Evolutionary conservation across 2,113 vertebrate genomes (phyloP).

Genomic region (Regulus satrapa): DNA sequence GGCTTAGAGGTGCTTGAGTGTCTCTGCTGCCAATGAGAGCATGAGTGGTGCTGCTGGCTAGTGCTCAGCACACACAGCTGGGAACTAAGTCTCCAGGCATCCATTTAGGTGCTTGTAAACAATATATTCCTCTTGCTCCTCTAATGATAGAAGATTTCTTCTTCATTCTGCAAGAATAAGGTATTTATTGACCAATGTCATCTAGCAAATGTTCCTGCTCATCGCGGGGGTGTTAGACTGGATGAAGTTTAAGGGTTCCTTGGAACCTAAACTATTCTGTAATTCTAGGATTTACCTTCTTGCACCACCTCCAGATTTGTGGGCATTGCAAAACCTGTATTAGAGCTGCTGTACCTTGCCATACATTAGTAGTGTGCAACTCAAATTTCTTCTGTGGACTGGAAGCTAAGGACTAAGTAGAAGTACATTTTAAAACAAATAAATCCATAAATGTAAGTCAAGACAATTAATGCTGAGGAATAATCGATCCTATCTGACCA

Average conservation of each 20-base stretch:
- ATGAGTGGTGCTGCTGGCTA: not conserved
- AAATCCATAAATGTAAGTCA: not conserved
- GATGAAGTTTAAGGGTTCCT: not conserved
- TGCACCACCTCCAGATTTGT: not conserved
- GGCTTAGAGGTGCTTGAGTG: not conserved
- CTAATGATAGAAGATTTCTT: not conserved
- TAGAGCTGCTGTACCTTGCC: not conserved
- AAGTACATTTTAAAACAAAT: not conserved
- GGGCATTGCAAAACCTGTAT: not conserved
- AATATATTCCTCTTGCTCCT: not conserved
- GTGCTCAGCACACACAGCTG: not conserved
- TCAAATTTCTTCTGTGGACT: not conserved
- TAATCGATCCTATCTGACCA: not conserved
- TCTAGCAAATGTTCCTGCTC: not conserved
- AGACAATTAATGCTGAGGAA: not conserved
- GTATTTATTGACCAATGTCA: not conserved
- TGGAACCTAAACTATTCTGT: not conserved
- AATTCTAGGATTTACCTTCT: not conserved
- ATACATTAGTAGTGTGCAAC: not conserved
- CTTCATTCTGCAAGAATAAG: not conserved
- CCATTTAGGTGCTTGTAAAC: not conserved
- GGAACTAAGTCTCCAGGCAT: not conserved
- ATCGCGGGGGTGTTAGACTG: rapidly evolving
- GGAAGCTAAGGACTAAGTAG: not conserved
- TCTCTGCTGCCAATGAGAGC: not conserved